A percentile compares a stretch with the other conserved stretches of the same genome.
Evolutionary conservation across 2,113 vertebrate genomes (phyloP).

Genomic region (Cryptomyrus ogoouensis): DNA sequence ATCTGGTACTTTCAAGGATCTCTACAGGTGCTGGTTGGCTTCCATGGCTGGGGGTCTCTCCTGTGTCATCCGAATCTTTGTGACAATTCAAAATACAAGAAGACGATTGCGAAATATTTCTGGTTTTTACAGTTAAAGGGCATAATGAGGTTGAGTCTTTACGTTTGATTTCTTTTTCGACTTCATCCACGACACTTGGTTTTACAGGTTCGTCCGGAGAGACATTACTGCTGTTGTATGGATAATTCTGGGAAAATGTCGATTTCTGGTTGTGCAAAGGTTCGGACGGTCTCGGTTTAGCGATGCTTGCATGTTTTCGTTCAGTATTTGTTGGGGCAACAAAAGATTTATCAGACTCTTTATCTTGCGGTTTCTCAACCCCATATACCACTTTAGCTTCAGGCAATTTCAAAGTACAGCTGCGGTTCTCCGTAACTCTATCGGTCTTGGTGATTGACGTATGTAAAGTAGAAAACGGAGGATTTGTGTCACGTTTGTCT

Average conservation of each 20-base stretch:
- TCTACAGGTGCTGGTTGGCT: conserved; percentile 8
- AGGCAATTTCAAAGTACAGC: conserved; percentile 15
- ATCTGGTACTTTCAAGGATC: conserved; percentile 58
- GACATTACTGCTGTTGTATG: conserved; percentile 1
- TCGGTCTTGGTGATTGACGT: not conserved
- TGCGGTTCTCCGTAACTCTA: not conserved
- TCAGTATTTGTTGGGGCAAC: conserved; percentile 3
- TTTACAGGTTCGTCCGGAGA: not conserved
- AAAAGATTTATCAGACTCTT: not conserved
- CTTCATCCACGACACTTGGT: not conserved
- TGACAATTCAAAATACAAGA: conserved; percentile 30
- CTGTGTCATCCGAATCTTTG: not conserved
- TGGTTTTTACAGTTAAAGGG: not conserved
- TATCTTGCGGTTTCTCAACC: conserved; percentile 19
- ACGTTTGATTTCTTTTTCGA: not conserved
- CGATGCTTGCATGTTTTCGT: not conserved
- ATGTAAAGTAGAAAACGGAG: not conserved
- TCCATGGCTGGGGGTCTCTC: conserved; percentile 17
- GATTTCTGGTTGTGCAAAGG: conserved; percentile 25
- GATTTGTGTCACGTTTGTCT: conserved; percentile 11
- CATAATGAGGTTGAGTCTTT: conserved; percentile 19
- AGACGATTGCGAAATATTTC: conserved; percentile 29
- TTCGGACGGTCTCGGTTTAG: conserved; percentile 29
- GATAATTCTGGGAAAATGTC: not conserved
- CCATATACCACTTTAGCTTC: conserved; percentile 22